Conservation (phyloP, 23 tunicate species). For the Pegea sp. region DNA sequence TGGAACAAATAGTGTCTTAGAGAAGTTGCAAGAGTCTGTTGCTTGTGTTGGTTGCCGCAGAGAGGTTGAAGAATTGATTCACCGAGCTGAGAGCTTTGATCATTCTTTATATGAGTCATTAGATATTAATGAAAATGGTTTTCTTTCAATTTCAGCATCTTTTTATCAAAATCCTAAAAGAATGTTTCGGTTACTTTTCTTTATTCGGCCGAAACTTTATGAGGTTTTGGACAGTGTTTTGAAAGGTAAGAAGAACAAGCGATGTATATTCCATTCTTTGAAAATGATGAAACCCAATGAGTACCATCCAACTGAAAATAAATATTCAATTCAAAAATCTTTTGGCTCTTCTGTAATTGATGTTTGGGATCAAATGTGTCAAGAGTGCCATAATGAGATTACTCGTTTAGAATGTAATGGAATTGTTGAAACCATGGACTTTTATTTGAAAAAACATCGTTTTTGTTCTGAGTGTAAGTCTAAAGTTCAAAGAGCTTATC, state of each 20-base stretch:
- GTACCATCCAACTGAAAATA: conserved; percentile 6
- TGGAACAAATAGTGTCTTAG: too few relatives aligned
- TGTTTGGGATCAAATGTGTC: conserved; percentile 63
- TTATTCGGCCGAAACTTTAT: conserved; percentile 24
- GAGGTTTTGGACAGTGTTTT: conserved; percentile 14
- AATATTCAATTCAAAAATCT: conserved; percentile 19
- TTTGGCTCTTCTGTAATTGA: conserved; percentile 52
- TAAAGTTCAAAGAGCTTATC: conserved; percentile 52
- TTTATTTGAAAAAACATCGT: conserved; percentile 71
- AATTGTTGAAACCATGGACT: conserved; percentile 37
- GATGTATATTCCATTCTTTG: conserved; percentile 69
- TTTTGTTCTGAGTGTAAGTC: conserved; percentile 73
- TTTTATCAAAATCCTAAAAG: conserved; percentile 15
- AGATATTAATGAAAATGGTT: too few relatives aligned
- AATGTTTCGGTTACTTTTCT: conserved; percentile 30
- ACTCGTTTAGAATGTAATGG: conserved; percentile 42
- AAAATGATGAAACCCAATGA: conserved; percentile 60
- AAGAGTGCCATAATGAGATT: conserved; percentile 56
- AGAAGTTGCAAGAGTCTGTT: too few relatives aligned
- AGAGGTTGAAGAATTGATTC: too few relatives aligned
- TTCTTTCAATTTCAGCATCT: conserved; percentile 12
- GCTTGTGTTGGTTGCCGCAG: too few relatives aligned
- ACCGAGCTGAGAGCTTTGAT: too few relatives aligned
- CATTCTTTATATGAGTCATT: too few relatives aligned
- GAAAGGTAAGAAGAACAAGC: conserved; percentile 44